Evolutionary conservation across 1,140 invertebrate genomes (phyloP), one percentile per base, ranked within the genome.

Genomic region (Holotrichia oblita): DNA sequence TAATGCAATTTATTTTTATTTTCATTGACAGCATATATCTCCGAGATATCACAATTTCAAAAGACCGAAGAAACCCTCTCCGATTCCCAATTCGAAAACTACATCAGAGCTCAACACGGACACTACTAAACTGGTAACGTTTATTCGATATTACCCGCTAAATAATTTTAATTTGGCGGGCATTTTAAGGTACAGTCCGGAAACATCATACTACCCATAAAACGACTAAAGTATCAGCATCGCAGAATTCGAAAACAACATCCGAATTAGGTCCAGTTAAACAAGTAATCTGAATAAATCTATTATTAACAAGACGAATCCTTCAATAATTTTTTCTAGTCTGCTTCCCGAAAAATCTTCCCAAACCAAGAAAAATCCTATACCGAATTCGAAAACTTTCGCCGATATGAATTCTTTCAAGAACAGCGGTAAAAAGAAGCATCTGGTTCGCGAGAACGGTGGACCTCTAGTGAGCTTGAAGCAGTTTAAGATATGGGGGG

Each of bases 401-500:
- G 12, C 27, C 0, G 61, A 69, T 3, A 22, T 69, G 0, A 69
- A 69, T 55, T 55, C 48, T 17, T 55, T 14, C 48, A n/a, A 3
- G 2, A 17, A 55, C 6, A n/a, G 1, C 48, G n/a, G 10, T 3
- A 55, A 40, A 1, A 74, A 40, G 14, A 74, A 3, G 14, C 27
- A 74, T 20, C 14, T 74, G 12, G 17, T 74, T 6, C 34, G 73
- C 0, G 73, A 74, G 8, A 27, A 10, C 6, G 41, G 12, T 0
- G 73, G 73, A 17, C 73, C 73, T n/a, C 34, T 74, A 14, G 73
- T 74, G 2, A 74, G 12, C 17, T 27, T 7, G 9, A 74, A 41
- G 40, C 73, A 74, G 40, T 74, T 74, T n/a, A 74, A 41, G 14
- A 6, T 24, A 40, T 74, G 73, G 73, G 73, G 73, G 2, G 73